phyloP scores from a whole-genome alignment of 2,888 invertebrate genomes.

The Gonocerus acuteangulatus region DNA sequence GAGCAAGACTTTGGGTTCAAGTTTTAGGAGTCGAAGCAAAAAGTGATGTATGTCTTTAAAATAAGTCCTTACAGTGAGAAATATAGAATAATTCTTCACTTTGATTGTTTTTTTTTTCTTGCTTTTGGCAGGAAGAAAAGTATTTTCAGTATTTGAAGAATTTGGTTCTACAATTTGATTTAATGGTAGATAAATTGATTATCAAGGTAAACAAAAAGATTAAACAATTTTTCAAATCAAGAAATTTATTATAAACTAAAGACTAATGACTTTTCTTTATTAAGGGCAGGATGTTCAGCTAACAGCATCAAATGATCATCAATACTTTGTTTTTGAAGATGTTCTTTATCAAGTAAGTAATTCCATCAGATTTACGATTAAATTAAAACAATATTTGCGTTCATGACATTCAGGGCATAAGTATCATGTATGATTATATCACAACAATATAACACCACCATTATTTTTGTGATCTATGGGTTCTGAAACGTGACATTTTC shows the following conservation, averaged over 20 bases:
- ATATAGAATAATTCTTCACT: too few species aligned
- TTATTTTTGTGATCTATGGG: too few species aligned
- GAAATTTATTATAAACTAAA: not conserved
- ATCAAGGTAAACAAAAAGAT: conserved; percentile 57
- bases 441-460: too few species aligned
- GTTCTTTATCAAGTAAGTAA: conserved; percentile 72
- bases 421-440: too few species aligned
- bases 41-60: conserved; percentile 49
- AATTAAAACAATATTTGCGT: too few species aligned
- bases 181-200: conserved; percentile 87
- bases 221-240: not conserved
- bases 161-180: conserved; percentile 76
- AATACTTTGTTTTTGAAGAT: conserved; percentile 96
- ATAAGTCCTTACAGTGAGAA: conserved; percentile 40
- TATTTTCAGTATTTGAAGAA: conserved; percentile 75
- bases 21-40: conserved; percentile 74
- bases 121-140: conserved; percentile 54
- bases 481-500: too few species aligned
- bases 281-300: conserved; percentile 70
- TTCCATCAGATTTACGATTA: too few species aligned
- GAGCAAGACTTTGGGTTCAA: conserved; percentile 78
- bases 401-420: too few species aligned
- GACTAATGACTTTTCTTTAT: not conserved
- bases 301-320: conserved; percentile 94
- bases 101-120: too few species aligned